Evolutionary conservation across 1,140 invertebrate species (phyloP).

Genomic region (Drosophila pallidifrons): DNA sequence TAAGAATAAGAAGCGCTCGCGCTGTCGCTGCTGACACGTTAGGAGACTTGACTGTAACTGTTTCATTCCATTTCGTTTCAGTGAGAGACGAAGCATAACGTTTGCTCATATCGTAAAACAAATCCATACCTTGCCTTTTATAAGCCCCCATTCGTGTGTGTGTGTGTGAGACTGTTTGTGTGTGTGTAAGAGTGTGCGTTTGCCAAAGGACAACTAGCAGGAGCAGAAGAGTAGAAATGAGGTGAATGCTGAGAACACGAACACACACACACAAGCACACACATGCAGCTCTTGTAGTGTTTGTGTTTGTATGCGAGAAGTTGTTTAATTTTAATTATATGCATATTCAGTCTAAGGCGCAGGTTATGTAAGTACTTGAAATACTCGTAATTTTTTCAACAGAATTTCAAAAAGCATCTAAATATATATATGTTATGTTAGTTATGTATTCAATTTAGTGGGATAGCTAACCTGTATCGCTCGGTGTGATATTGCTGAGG

Average conservation of each 20-base stretch:
- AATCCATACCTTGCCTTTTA: slow-evolving; percentile 54
- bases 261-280: slow-evolving; percentile 10
- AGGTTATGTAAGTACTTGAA: slow-evolving; percentile 67
- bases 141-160: slow-evolving; percentile 24
- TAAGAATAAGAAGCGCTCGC: slow-evolving; percentile 55
- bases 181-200: slow-evolving; percentile 29
- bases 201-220: slow-evolving; percentile 56
- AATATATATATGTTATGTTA: neutral
- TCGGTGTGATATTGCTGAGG: slow-evolving; percentile 86
- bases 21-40: slow-evolving; percentile 13
- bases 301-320: slow-evolving; percentile 57
- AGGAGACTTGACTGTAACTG: slow-evolving; percentile 58
- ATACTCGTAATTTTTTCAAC: neutral
- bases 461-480: slow-evolving; percentile 87
- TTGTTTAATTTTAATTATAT: slow-evolving; percentile 81
- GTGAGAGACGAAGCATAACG: slow-evolving; percentile 42
- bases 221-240: slow-evolving; percentile 2
- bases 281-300: slow-evolving; percentile 63
- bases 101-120: slow-evolving; percentile 49
- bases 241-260: slow-evolving; percentile 34
- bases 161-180: slow-evolving; percentile 5
- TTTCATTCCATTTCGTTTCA: slow-evolving; percentile 64
- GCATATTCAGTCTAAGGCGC: slow-evolving; percentile 26
- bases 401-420: neutral
- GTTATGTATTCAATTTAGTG: neutral